phyloP scores from a whole-genome alignment of 2,888 invertebrate genomes.

The Euproctis similis region DNA sequence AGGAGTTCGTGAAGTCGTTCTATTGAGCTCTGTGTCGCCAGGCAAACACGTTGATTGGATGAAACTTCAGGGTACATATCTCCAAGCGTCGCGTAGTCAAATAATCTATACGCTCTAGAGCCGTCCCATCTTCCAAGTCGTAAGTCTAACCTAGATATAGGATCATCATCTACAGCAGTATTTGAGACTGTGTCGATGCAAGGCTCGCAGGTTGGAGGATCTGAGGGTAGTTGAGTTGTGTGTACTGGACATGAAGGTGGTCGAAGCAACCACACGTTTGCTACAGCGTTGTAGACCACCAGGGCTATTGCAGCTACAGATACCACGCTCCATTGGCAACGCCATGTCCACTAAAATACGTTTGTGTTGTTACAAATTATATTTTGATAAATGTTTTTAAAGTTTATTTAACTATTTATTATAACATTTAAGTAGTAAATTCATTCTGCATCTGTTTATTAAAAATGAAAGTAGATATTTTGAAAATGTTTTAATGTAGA shows the following conservation, averaged over 20 bases:
- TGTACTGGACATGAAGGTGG: slow-evolving; percentile 42
- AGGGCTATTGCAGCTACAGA: slow-evolving; percentile 79
- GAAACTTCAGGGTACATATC: slow-evolving; percentile 78
- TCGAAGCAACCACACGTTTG: slow-evolving; percentile 58
- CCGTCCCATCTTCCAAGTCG: slow-evolving; percentile 85
- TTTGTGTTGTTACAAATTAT: too few species aligned
- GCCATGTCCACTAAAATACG: slow-evolving; percentile 61
- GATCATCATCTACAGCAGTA: slow-evolving; percentile 49
- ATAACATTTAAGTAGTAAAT: too few species aligned
- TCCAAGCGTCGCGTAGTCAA: slow-evolving; percentile 83
- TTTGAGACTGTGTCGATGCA: slow-evolving; percentile 46
- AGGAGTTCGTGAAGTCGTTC: slow-evolving; percentile 87
- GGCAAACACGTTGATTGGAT: slow-evolving; percentile 77
- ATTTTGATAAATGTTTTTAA: too few species aligned
- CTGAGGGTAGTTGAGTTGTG: slow-evolving; percentile 32
- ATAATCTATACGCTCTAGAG: slow-evolving; percentile 80
- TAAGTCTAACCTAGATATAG: slow-evolving; percentile 77
- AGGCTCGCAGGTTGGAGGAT: slow-evolving; percentile 52
- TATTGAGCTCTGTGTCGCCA: slow-evolving; percentile 91
- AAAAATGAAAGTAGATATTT: too few species aligned
- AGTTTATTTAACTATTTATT: too few species aligned
- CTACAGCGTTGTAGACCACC: slow-evolving; percentile 73
- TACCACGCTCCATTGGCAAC: slow-evolving; percentile 82
- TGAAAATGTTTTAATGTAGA: too few species aligned
- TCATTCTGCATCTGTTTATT: too few species aligned